Evolutionary conservation across 1,140 invertebrate species (phyloP).

Genomic region (Mamestra configurata): DNA sequence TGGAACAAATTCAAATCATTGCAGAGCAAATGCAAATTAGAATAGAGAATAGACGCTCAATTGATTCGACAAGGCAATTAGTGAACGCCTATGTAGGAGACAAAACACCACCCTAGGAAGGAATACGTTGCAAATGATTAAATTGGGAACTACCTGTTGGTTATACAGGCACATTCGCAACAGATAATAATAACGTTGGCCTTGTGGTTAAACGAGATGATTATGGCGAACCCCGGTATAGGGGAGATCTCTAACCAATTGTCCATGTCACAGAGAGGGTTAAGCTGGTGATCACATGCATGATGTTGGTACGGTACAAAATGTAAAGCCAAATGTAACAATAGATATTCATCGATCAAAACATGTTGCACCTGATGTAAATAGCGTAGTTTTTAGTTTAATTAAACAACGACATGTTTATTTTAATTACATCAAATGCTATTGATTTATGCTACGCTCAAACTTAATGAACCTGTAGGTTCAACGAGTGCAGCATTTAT

Average conservation of each 20-base stretch:
- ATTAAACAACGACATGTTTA: no score
- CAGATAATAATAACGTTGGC: neutral
- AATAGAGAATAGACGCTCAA: constrained; percentile 15
- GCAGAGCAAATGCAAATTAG: constrained; percentile 24
- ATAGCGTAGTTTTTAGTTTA: no score
- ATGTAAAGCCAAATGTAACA: no score
- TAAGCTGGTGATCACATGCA: neutral
- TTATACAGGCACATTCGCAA: neutral
- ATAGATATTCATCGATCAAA: no score
- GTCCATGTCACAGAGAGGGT: neutral
- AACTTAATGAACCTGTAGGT: no score
- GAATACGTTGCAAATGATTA: neutral
- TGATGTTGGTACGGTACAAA: neutral
- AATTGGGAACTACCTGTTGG: constrained; percentile 12
- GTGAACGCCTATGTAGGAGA: constrained; percentile 2
- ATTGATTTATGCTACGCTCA: no score
- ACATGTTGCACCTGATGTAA: no score
- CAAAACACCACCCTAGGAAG: neutral
- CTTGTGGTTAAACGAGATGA: neutral
- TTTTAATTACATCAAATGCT: no score
- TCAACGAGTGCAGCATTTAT: no score
- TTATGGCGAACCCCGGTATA: neutral
- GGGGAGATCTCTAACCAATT: constrained; percentile 20
- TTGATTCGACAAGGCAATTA: constrained; percentile 13
- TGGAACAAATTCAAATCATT: constrained; percentile 16